These are phyloP conservation scores for Melanargia galathea DNA, from an alignment of 2,888 invertebrate species.

Conservation along the genomic window DNA sequence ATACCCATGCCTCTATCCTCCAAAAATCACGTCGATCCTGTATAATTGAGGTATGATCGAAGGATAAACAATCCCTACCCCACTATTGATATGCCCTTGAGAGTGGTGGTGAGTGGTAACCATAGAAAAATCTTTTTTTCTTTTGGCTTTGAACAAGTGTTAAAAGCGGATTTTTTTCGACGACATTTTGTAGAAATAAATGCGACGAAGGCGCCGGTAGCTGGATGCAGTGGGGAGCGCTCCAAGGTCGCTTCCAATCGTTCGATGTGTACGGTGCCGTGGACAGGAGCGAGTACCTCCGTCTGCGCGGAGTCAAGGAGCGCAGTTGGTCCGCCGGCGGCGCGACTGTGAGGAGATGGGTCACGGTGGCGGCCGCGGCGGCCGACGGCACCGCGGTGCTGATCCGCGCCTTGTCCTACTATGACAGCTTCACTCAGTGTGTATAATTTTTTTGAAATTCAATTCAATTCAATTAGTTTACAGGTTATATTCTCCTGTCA, in stretches of 20 bases:
- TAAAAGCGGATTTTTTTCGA: background rate
- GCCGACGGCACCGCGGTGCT: slow-evolving; percentile 82
- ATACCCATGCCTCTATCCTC: too few relatives aligned
- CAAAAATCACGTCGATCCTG: too few relatives aligned
- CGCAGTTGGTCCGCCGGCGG: slow-evolving; percentile 66
- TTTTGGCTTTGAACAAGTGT: too few relatives aligned
- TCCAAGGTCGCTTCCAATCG: slow-evolving; percentile 81
- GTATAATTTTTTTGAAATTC: slow-evolving; percentile 45
- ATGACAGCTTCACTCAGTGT: slow-evolving; percentile 81
- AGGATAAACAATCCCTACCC: too few relatives aligned
- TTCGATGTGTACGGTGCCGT: slow-evolving; percentile 63
- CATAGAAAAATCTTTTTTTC: too few relatives aligned
- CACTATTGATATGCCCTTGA: too few relatives aligned
- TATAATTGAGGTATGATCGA: too few relatives aligned
- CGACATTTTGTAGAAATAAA: slow-evolving; percentile 55
- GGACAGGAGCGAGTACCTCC: slow-evolving; percentile 62
- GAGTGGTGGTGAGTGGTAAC: too few relatives aligned
- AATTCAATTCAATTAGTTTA: too few relatives aligned
- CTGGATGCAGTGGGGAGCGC: slow-evolving; percentile 84
- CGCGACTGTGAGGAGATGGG: slow-evolving; percentile 54
- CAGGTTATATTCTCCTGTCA: too few relatives aligned
- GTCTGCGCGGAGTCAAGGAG: slow-evolving; percentile 78
- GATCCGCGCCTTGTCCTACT: slow-evolving; percentile 77
- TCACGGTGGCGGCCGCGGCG: slow-evolving; percentile 65
- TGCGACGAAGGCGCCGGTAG: slow-evolving; percentile 63